Percentiles rank a stretch among this genome's conserved stretches.
phyloP scores from a whole-genome alignment of 2,113 vertebrate genomes.

The Plectropomus leopardus region DNA sequence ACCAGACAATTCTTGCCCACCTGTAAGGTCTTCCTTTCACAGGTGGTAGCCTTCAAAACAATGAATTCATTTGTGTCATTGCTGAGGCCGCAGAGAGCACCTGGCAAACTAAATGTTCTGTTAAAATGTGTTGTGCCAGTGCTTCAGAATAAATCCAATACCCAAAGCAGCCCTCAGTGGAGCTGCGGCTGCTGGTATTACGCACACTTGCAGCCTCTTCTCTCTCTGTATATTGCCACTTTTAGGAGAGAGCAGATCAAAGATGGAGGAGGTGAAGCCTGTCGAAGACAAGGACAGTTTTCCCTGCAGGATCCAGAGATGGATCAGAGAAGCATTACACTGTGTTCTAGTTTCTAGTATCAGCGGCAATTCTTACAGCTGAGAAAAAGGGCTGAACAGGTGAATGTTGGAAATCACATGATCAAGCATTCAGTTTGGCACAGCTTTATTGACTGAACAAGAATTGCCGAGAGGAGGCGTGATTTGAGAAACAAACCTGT shows the following conservation, averaged over 20 bases:
- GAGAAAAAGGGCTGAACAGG: constrained; percentile 40
- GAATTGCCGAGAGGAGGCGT: not conserved
- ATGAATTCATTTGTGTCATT: constrained; percentile 18
- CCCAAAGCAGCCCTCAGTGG: constrained; percentile 26
- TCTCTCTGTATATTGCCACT: constrained; percentile 23
- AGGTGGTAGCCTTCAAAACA: constrained; percentile 11
- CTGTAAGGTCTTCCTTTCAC: constrained; percentile 1
- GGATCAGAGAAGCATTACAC: constrained; percentile 9
- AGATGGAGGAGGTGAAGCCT: constrained; percentile 38
- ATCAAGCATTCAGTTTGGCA: constrained; percentile 29
- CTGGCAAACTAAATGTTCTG: constrained; percentile 3
- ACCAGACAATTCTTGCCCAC: not conserved
- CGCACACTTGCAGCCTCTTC: constrained; percentile 8
- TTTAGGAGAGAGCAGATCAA: constrained; percentile 48
- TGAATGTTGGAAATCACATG: constrained; percentile 34
- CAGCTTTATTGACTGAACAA: constrained; percentile 32
- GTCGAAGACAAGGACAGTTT: constrained; percentile 7
- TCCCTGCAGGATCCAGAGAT: constrained; percentile 46
- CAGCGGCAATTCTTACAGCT: not conserved
- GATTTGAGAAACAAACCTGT: constrained; percentile 28
- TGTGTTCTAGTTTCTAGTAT: constrained; percentile 18
- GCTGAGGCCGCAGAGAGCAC: constrained; percentile 25
- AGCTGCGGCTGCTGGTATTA: constrained; percentile 13
- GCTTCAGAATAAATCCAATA: constrained; percentile 52
- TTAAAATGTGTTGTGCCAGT: constrained; percentile 42